Percentiles rank a stretch among this genome's conserved stretches.
phyloP scores from a whole-genome alignment of 1,140 invertebrate genomes.

The Mylabris phalerata region DNA sequence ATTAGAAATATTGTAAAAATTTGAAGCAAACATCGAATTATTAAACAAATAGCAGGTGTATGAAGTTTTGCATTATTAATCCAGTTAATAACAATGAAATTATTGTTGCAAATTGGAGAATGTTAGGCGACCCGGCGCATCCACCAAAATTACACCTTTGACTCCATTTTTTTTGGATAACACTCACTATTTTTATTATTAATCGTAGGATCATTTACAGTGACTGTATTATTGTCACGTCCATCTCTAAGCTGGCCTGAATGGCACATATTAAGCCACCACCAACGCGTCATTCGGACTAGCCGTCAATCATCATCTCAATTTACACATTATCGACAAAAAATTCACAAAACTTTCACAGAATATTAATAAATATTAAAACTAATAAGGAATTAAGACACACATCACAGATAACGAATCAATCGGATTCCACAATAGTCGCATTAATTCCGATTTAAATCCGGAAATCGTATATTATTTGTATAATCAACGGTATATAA shows the following conservation, averaged over 20 bases:
- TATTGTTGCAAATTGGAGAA: neutral
- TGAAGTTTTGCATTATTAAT: neutral
- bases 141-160: neutral
- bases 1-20: neutral
- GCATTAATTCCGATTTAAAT: too few relatives aligned
- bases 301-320: neutral
- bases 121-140: neutral
- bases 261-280: conserved; percentile 42
- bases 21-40: neutral
- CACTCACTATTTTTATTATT: conserved; percentile 30
- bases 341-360: neutral
- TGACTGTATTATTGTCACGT: neutral
- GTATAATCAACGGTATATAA: too few relatives aligned
- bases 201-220: conserved; percentile 8
- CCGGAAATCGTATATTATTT: too few relatives aligned
- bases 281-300: conserved; percentile 39
- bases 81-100: neutral
- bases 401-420: too few relatives aligned
- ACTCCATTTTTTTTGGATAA: neutral
- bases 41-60: too few relatives aligned
- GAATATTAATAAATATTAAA: neutral
- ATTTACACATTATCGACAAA: neutral
- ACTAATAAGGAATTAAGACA: too few relatives aligned
- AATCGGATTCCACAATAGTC: too few relatives aligned
- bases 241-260: conserved; percentile 31